Evolutionary conservation across 2,113 vertebrate species (phyloP).

Genomic region (Psophia crepitans): DNA sequence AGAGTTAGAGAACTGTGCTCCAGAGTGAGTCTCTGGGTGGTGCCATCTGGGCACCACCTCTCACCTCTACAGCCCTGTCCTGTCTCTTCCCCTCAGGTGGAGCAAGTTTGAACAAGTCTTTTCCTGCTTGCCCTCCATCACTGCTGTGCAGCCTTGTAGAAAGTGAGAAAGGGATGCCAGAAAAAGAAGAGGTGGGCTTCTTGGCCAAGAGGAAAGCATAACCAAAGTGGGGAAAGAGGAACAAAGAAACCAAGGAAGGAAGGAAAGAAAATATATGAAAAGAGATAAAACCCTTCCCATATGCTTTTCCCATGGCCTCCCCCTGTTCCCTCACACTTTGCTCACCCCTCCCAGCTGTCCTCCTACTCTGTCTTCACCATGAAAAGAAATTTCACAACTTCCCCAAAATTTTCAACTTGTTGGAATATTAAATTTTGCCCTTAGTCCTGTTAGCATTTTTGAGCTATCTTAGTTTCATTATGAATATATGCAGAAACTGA

Average conservation of each 20-base stretch:
- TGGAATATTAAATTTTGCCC: not conserved
- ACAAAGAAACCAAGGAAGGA: too few species aligned
- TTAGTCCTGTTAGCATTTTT: not conserved
- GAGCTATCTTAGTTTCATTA: not conserved
- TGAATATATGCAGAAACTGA: not conserved
- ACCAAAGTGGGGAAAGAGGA: too few species aligned
- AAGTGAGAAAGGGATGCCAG: not conserved
- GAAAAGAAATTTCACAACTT: not conserved
- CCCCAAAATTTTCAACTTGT: not conserved
- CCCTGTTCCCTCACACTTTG: not conserved
- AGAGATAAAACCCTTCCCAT: not conserved
- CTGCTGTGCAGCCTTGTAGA: not conserved
- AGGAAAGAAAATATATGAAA: not conserved
- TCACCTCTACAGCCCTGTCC: not conserved
- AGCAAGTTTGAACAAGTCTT: not conserved
- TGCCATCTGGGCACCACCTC: not conserved
- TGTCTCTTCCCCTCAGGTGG: too few species aligned
- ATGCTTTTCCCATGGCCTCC: not conserved
- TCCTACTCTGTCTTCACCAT: not conserved
- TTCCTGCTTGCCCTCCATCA: not conserved
- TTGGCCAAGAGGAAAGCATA: not conserved
- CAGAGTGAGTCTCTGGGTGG: not conserved
- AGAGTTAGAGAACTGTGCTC: not conserved
- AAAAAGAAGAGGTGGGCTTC: not conserved
- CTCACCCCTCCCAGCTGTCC: not conserved